These are phyloP conservation scores for Sclerurus mexicanus DNA, from an alignment of 2,113 vertebrate species.

Conservation along the genomic window DNA sequence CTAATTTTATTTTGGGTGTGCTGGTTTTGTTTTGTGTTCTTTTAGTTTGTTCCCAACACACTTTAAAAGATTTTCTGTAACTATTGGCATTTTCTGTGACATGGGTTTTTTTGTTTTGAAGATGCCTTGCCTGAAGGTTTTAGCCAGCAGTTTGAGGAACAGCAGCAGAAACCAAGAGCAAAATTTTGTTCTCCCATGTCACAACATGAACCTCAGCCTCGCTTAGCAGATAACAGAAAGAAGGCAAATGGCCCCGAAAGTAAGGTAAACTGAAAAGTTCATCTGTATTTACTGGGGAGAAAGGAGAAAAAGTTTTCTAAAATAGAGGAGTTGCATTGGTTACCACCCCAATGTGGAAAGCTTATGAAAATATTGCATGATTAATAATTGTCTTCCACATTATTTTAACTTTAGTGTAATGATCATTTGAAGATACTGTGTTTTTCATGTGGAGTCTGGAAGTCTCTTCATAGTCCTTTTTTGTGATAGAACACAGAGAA, in stretches of 20 bases:
- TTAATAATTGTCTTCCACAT: neutral
- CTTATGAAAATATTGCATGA: neutral
- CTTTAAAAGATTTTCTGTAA: neutral
- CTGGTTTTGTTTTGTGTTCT: neutral
- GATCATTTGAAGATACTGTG: neutral
- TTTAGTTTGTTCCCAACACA: neutral
- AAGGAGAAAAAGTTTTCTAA: neutral
- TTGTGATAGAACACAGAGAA: neutral
- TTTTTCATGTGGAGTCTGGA: neutral
- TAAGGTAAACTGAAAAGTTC: slow-evolving; percentile 72
- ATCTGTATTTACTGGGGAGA: neutral
- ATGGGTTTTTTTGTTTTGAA: slow-evolving; percentile 39
- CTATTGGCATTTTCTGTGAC: neutral
- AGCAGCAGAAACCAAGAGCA: slow-evolving; percentile 82
- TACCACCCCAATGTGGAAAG: neutral
- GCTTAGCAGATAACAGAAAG: slow-evolving; percentile 44
- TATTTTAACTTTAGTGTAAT: neutral
- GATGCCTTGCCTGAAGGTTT: slow-evolving; percentile 95
- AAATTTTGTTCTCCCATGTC: slow-evolving; percentile 79
- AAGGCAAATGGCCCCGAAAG: slow-evolving; percentile 42
- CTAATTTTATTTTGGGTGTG: neutral
- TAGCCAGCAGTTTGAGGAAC: slow-evolving; percentile 91
- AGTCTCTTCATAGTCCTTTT: neutral
- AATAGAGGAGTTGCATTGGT: neutral
- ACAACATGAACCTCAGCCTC: neutral